These are phyloP conservation scores for Trialeurodes vaporariorum DNA, from an alignment of 1,140 invertebrate species.

Conservation along the genomic window DNA sequence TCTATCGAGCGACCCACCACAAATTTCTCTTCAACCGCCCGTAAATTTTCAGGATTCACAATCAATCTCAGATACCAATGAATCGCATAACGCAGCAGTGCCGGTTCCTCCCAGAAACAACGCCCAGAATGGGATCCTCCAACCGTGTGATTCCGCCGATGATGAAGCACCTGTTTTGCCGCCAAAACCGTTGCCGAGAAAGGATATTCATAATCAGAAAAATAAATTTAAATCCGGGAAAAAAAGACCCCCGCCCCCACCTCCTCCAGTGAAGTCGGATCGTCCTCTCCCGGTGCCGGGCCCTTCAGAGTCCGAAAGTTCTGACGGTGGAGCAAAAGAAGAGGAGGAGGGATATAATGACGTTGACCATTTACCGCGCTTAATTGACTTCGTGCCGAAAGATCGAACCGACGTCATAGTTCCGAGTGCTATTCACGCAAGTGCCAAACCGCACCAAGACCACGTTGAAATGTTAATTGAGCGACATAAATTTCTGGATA, in stretches of 20 bases:
- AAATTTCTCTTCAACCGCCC: neutral
- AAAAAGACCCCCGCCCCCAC: constrained; percentile 37
- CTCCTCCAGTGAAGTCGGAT: constrained; percentile 33
- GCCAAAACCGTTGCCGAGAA: constrained; percentile 23
- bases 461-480: constrained; percentile 17
- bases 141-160: neutral
- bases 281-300: constrained; percentile 21
- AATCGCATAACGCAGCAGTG: neutral
- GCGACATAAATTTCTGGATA: constrained; percentile 13
- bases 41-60: neutral
- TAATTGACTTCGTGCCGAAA: constrained; percentile 56
- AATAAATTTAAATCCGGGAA: constrained; percentile 29
- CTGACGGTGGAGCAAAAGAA: neutral
- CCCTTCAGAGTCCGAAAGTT: constrained; percentile 2
- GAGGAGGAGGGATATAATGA: neutral
- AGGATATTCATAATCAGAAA: constrained; percentile 15
- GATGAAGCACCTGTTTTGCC: constrained; percentile 16
- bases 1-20: neutral
- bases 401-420: constrained; percentile 22
- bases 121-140: neutral
- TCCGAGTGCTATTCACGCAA: constrained; percentile 20
- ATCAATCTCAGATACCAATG: neutral
- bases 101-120: neutral
- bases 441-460: constrained; percentile 8
- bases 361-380: constrained; percentile 40